Evolutionary conservation across 2,113 vertebrate species (phyloP), one percentile per base, ranked within the genome.

Genomic region (Bostrychus sinensis): DNA sequence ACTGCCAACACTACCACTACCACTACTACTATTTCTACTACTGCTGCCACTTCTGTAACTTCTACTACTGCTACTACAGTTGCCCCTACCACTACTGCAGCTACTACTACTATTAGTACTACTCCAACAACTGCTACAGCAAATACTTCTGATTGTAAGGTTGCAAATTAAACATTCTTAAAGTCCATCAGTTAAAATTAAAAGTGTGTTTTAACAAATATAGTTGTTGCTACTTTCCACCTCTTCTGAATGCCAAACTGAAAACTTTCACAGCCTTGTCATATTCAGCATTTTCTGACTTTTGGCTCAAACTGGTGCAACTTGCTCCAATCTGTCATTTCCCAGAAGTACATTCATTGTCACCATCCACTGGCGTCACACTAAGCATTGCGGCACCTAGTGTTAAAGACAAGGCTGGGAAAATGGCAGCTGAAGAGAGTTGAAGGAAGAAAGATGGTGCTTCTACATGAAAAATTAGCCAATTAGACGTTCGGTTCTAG

Each of bases 291-390:
- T 62, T 87, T 60, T 68, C 75, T 80, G 72, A 62, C 63, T 38
- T 59, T 46, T 59, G 54, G 56, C 53, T 77, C 48, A 82, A 88
- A 92, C 88, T 70, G 81, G 73, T 88, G 72, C 89, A 89, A 89
- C 85, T 68, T 92, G 88, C 81, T 51, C 43, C 37, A 63, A 53
- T 81, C 74, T 73, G 70, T 59, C 62, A 66, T 53, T 51, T 56
- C 69, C 73, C 62, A 61, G 60, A 70, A 57, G 71, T 66, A 73
- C 80, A 64, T 70, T 75, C 80, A 64, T 70, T 75, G 60, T 55
- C 72, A 56, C 37, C 43, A 53, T 53, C 22, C 23, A 38, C 12
- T 41, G 63, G 36, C 26, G 13, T 36, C 54, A 62, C 48, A 39
- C 53, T 62, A 66, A 57, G 77, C 69, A 70, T 13, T 72, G 75